A percentile compares a stretch with the other conserved stretches of the same genome.
Evolutionary conservation across 35 echinoderm and acorn worm species (phyloP).

Genomic region (Acanthaster planci): DNA sequence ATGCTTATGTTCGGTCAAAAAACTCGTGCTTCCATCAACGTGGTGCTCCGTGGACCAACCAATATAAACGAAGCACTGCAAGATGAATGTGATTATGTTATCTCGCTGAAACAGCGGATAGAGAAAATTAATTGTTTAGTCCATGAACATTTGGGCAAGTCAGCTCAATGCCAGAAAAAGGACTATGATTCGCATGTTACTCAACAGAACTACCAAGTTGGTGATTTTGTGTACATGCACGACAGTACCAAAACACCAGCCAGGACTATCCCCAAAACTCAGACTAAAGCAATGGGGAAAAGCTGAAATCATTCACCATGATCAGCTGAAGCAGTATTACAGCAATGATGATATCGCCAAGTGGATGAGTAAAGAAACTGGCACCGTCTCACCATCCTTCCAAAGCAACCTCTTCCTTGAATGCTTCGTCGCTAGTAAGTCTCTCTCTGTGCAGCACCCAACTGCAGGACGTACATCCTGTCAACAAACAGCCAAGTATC

Average conservation of each 20-base stretch:
- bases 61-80: not conserved
- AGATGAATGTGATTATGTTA: not conserved
- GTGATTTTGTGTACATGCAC: not conserved
- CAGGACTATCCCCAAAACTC: slow-evolving; percentile 14
- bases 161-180: not conserved
- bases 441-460: too few species aligned
- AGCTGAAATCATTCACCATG: slow-evolving; percentile 21
- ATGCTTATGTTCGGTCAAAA: too few species aligned
- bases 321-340: slow-evolving; percentile 28
- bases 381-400: too few species aligned
- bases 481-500: too few species aligned
- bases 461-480: too few species aligned
- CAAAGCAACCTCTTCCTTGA: too few species aligned
- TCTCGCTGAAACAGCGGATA: too few species aligned
- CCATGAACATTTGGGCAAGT: not conserved
- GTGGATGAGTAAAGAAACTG: slow-evolving; percentile 5
- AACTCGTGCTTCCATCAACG: slow-evolving; percentile 1
- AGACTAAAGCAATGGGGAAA: slow-evolving; percentile 20
- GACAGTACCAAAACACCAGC: not conserved
- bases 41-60: slow-evolving; percentile 1
- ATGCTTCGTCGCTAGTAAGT: too few species aligned
- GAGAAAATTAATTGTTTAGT: too few species aligned
- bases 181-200: not conserved
- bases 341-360: not conserved
- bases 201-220: too few species aligned